phyloP scores from a whole-genome alignment of 2,797 vertebrate genomes.

The Kryptopterus vitreolus region DNA sequence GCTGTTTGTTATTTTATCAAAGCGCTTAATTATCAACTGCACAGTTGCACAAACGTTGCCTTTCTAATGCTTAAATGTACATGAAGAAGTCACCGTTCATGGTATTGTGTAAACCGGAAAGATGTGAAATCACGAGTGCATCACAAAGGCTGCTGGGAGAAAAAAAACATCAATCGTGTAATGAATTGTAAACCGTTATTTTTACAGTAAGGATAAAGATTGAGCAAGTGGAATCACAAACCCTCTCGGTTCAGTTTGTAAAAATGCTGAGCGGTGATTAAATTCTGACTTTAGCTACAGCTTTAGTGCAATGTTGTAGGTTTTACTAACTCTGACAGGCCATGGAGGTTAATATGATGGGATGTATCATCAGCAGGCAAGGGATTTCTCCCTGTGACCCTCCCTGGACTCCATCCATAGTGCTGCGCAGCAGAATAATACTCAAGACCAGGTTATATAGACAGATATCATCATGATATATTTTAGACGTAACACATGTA shows the following conservation, averaged over 20 bases:
- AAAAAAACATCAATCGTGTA: neutral
- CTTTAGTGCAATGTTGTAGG: slow-evolving; percentile 38
- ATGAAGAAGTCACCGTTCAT: neutral
- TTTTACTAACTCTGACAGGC: slow-evolving; percentile 54
- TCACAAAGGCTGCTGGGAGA: neutral
- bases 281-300: slow-evolving; percentile 48
- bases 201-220: neutral
- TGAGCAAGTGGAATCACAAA: slow-evolving; percentile 2
- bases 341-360: slow-evolving; percentile 80
- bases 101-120: neutral
- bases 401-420: slow-evolving; percentile 69
- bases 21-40: too few species aligned
- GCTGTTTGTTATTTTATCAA: too few species aligned
- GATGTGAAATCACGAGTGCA: neutral
- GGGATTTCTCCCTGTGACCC: slow-evolving; percentile 77
- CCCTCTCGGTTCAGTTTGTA: slow-evolving; percentile 15
- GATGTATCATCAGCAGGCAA: slow-evolving; percentile 78
- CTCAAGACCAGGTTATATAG: slow-evolving; percentile 43
- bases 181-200: neutral
- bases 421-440: slow-evolving; percentile 50
- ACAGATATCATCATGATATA: slow-evolving; percentile 34
- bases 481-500: slow-evolving; percentile 16
- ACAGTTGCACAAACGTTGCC: too few species aligned
- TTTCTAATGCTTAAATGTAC: too few species aligned
- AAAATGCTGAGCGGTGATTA: slow-evolving; percentile 41